phyloP scores from a whole-genome alignment of 2,888 invertebrate genomes.

The Campopleginae sp. region DNA sequence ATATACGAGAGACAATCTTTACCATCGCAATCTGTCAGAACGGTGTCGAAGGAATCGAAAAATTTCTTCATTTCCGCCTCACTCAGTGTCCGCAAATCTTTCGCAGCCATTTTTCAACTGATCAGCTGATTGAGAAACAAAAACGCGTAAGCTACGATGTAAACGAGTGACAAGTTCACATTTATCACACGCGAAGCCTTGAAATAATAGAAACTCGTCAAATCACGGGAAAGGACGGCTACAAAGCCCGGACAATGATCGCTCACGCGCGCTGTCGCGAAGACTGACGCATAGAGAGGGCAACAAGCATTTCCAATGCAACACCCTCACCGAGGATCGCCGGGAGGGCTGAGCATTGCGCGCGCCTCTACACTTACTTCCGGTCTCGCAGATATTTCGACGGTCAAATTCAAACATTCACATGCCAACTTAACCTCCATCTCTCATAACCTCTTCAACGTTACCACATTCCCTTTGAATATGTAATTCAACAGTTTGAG shows the following conservation, averaged over 20 bases:
- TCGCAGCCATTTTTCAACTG: conserved; percentile 61
- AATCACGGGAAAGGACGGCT: conserved; percentile 2
- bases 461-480: neutral
- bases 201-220: neutral
- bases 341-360: conserved; percentile 3
- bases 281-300: conserved; percentile 13
- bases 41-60: conserved; percentile 85
- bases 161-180: conserved; percentile 8
- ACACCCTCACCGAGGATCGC: neutral
- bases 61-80: conserved; percentile 77
- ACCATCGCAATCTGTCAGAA: conserved; percentile 87
- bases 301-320: conserved; percentile 17
- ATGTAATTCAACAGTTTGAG: neutral
- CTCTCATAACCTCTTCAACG: neutral
- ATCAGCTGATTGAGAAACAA: neutral
- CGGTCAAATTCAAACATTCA: conserved; percentile 16
- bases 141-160: neutral
- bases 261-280: conserved; percentile 10
- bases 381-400: conserved; percentile 15
- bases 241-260: conserved; percentile 19
- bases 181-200: neutral
- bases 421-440: neutral
- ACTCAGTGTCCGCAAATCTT: conserved; percentile 61
- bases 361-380: conserved; percentile 18
- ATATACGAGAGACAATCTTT: conserved; percentile 69